phyloP scores from a whole-genome alignment of 2,888 invertebrate genomes.

The Caenorhabditis imperialis region DNA sequence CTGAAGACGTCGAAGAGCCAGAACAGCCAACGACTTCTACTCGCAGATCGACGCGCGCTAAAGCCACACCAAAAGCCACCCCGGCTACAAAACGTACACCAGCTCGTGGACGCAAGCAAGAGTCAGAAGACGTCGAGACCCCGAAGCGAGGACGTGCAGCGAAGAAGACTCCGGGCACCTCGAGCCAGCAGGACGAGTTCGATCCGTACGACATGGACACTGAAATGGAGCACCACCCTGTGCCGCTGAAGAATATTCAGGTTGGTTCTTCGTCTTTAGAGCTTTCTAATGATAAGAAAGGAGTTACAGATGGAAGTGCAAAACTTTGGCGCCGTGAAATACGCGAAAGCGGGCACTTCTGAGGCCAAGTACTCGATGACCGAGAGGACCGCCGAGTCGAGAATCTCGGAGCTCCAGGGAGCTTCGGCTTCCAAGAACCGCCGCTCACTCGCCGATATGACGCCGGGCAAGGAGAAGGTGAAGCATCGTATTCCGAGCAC shows the following conservation, averaged over 20 bases:
- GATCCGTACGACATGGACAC: slow-evolving; percentile 74
- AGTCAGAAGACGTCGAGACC: slow-evolving; percentile 19
- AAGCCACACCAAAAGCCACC: background rate
- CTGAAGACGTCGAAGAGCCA: slow-evolving; percentile 13
- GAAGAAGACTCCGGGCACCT: slow-evolving; percentile 17
- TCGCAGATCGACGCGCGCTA: slow-evolving; percentile 26
- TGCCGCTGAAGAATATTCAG: slow-evolving; percentile 70
- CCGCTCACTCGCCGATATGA: slow-evolving; percentile 59
- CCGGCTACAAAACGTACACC: slow-evolving; percentile 15
- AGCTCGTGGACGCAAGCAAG: slow-evolving; percentile 26
- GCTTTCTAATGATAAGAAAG: background rate
- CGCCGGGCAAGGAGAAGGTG: slow-evolving; percentile 50
- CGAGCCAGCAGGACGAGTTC: slow-evolving; percentile 34
- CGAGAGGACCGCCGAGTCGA: slow-evolving; percentile 65
- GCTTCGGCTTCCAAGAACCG: slow-evolving; percentile 2
- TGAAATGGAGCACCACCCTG: slow-evolving; percentile 71
- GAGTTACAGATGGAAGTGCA: slow-evolving; percentile 65
- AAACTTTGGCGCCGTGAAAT: slow-evolving; percentile 69
- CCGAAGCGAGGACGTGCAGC: slow-evolving; percentile 14
- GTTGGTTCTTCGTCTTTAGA: slow-evolving; percentile 33
- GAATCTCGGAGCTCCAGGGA: slow-evolving; percentile 41
- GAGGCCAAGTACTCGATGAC: slow-evolving; percentile 63
- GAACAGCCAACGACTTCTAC: slow-evolving; percentile 5
- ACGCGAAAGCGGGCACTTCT: slow-evolving; percentile 41
- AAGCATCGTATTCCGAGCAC: slow-evolving; percentile 14